A percentile compares a stretch with the other conserved stretches of the same genome.
Conservation (phyloP, 2,888 invertebrate genomes). For the Aromia moschata region DNA sequence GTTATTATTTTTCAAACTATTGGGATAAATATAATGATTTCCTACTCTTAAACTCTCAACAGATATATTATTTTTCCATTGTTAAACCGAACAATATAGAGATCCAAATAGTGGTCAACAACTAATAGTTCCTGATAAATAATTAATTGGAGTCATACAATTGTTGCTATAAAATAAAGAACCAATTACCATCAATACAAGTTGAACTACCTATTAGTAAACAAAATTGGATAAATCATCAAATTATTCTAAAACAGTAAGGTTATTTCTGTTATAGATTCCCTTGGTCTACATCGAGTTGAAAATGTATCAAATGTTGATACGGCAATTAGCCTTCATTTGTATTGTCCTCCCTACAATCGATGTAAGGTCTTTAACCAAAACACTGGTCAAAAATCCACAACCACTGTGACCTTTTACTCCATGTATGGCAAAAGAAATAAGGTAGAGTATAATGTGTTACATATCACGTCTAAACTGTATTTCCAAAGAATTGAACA, state of each 20-base stretch:
- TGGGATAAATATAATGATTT: neutral
- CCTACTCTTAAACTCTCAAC: neutral
- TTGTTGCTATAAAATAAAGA: no score
- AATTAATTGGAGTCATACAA: no score
- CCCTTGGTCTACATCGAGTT: slow-evolving; percentile 93
- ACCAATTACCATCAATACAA: no score
- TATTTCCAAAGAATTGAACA: no score
- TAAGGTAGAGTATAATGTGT: slow-evolving; percentile 68
- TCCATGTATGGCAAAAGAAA: slow-evolving; percentile 85
- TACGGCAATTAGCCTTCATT: slow-evolving; percentile 89
- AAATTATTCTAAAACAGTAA: no score
- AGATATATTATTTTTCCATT: neutral
- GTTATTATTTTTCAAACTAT: neutral
- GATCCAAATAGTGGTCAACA: no score
- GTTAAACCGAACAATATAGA: no score
- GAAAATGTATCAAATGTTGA: slow-evolving; percentile 93
- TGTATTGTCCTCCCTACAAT: slow-evolving; percentile 94
- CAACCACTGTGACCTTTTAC: slow-evolving; percentile 87
- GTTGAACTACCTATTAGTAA: no score
- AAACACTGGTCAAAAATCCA: slow-evolving; percentile 80
- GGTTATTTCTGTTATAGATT: slow-evolving; percentile 71
- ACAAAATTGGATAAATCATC: no score
- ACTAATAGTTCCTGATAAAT: no score
- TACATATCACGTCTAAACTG: no score
- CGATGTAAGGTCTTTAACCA: slow-evolving; percentile 92